A percentile compares a stretch with the other conserved stretches of the same genome.
Conservation (phyloP, 2,113 vertebrate genomes). For the Vidua macroura region DNA sequence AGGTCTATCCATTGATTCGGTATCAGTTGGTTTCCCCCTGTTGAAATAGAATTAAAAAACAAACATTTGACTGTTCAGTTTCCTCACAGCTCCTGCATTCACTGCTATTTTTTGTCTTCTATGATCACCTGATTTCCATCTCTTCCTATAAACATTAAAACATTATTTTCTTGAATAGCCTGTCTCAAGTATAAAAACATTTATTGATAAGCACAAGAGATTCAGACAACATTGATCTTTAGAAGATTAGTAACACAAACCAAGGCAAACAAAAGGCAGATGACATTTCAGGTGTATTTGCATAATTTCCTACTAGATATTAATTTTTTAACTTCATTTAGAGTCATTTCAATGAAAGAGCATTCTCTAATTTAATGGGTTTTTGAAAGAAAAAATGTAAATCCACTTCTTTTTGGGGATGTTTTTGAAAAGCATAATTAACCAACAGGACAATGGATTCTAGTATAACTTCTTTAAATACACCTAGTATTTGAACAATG, state of each 20-base stretch:
- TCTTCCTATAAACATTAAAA: slow-evolving; percentile 29
- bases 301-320: not conserved
- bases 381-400: not conserved
- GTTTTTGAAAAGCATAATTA: slow-evolving; percentile 1
- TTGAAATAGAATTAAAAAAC: not conserved
- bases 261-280: slow-evolving; percentile 70
- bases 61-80: not conserved
- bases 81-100: not conserved
- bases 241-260: slow-evolving; percentile 71
- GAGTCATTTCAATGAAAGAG: not conserved
- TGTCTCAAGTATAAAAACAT: slow-evolving; percentile 41
- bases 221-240: slow-evolving; percentile 59
- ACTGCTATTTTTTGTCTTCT: not conserved
- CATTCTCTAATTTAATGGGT: not conserved
- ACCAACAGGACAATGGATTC: not conserved
- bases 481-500: slow-evolving; percentile 62
- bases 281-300: slow-evolving; percentile 72
- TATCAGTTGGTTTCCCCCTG: slow-evolving; percentile 77
- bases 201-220: slow-evolving; percentile 57
- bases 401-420: not conserved
- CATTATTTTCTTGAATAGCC: not conserved
- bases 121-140: not conserved
- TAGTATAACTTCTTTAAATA: slow-evolving; percentile 38
- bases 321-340: not conserved
- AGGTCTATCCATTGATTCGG: slow-evolving; percentile 83